These are phyloP conservation scores for Halocaridina rubra DNA, from an alignment of 2,888 invertebrate genomes.

Conservation along the genomic window DNA sequence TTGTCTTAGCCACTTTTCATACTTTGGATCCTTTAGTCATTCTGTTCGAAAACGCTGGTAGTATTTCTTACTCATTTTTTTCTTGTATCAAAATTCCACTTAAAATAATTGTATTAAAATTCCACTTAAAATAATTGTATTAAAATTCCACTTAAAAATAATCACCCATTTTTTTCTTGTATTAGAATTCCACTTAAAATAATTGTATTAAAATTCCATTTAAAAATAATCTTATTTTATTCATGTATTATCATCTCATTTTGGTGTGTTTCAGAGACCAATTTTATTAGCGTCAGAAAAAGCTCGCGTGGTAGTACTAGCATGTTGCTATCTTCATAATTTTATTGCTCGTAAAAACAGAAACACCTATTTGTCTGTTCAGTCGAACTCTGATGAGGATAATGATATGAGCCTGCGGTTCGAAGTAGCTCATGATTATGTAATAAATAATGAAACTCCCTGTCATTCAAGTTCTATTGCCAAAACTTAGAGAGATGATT, in stretches of 20 bases:
- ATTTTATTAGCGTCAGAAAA: no score
- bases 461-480: not conserved
- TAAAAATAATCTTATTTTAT: no score
- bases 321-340: not conserved
- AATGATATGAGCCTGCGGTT: not conserved
- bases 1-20: not conserved
- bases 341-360: not conserved
- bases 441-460: not conserved
- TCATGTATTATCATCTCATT: not conserved
- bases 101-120: no score
- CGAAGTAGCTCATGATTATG: not conserved
- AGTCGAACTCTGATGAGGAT: not conserved
- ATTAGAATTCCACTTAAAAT: no score
- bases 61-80: constrained; percentile 4
- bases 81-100: no score
- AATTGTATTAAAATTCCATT: no score
- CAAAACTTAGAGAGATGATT: not conserved
- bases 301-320: no score
- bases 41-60: not conserved
- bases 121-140: no score
- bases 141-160: no score
- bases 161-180: no score
- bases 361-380: not conserved
- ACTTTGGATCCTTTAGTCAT: not conserved
- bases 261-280: not conserved